phyloP scores from a whole-genome alignment of 2,113 vertebrate genomes.

The Rutilus rutilus region DNA sequence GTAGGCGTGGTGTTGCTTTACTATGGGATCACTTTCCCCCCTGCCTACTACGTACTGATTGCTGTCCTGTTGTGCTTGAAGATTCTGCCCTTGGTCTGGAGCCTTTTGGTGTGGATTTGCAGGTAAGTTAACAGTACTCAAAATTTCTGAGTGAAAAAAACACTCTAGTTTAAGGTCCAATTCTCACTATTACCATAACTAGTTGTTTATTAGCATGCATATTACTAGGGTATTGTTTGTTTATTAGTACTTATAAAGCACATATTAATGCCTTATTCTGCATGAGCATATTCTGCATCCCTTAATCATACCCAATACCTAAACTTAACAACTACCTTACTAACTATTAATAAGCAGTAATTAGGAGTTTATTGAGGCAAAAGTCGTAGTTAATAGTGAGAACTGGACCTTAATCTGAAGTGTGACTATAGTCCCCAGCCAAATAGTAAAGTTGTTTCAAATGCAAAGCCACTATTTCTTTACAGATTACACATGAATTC shows the following conservation, averaged over 20 bases:
- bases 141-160: background rate
- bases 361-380: too few relatives aligned
- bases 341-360: too few relatives aligned
- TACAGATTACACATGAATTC: background rate
- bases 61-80: slow-evolving; percentile 64
- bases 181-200: too few relatives aligned
- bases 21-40: slow-evolving; percentile 69
- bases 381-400: too few relatives aligned
- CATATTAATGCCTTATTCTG: too few relatives aligned
- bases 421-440: background rate
- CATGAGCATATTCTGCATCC: too few relatives aligned
- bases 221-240: too few relatives aligned
- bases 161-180: too few relatives aligned
- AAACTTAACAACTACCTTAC: too few relatives aligned
- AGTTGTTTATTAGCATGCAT: too few relatives aligned
- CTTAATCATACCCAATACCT: too few relatives aligned
- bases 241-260: too few relatives aligned
- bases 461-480: background rate
- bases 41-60: slow-evolving; percentile 65
- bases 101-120: slow-evolving; percentile 56
- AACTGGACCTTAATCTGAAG: background rate
- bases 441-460: background rate
- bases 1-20: slow-evolving; percentile 74
- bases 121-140: slow-evolving; percentile 61
- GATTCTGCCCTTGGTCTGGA: slow-evolving; percentile 57